Evolutionary conservation across 2,888 invertebrate species (phyloP).

Genomic region (Lysandra coridon): DNA sequence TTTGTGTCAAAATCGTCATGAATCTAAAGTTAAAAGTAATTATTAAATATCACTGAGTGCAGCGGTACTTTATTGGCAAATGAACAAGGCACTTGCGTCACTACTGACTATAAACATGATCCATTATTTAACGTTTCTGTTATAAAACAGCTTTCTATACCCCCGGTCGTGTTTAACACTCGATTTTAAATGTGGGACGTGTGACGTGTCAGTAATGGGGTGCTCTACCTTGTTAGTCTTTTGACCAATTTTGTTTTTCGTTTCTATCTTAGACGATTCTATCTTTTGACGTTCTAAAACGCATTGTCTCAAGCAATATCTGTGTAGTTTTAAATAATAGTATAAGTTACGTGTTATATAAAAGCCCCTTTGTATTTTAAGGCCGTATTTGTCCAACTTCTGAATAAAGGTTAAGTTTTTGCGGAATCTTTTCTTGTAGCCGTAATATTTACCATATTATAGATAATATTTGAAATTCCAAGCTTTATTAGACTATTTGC

Average conservation of each 20-base stretch:
- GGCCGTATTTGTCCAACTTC: neutral
- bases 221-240: conserved; percentile 26
- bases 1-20: too few species aligned
- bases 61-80: too few species aligned
- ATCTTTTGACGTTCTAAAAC: conserved; percentile 30
- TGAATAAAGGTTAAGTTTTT: neutral
- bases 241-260: conserved; percentile 31
- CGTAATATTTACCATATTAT: too few species aligned
- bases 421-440: neutral
- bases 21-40: too few species aligned
- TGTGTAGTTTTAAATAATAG: conserved; percentile 7
- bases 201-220: conserved; percentile 15
- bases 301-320: conserved; percentile 31
- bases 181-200: conserved; percentile 11
- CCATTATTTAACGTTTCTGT: neutral
- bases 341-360: conserved; percentile 26
- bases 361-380: conserved; percentile 27
- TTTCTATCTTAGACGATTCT: conserved; percentile 11
- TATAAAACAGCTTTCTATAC: neutral
- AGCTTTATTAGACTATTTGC: neutral
- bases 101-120: neutral
- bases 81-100: neutral
- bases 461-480: neutral
- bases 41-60: too few species aligned
- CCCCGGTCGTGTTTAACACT: neutral